Conservation (phyloP, 92 coral and sea anemone species). For the Zoanthus sansibaricus region DNA sequence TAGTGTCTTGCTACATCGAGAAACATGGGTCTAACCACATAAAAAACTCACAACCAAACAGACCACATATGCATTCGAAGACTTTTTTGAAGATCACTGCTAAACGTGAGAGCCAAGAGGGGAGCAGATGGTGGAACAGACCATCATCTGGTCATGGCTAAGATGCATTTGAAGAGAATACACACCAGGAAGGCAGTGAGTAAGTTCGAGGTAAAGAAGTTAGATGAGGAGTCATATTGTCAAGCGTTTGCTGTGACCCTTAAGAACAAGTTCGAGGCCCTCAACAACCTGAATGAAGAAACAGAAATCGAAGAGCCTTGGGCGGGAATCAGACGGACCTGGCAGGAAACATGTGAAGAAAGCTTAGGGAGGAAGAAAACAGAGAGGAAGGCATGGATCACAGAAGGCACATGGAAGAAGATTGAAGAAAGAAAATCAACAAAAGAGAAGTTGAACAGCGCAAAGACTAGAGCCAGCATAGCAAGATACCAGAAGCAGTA, state of each 20-base stretch:
- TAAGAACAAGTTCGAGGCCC: background rate
- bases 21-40: too few relatives aligned
- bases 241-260: background rate
- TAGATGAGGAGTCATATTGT: background rate
- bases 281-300: background rate
- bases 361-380: background rate
- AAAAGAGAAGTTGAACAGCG: background rate
- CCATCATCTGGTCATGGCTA: conserved; percentile 7
- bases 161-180: conserved; percentile 1
- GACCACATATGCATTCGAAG: background rate
- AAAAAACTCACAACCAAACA: background rate
- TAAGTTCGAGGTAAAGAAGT: background rate
- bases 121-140: background rate
- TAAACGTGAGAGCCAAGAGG: background rate
- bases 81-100: conserved; percentile 14
- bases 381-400: background rate
- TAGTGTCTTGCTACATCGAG: background rate
- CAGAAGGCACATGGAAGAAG: background rate
- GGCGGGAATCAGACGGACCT: background rate
- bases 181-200: background rate
- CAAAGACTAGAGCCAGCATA: background rate
- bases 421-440: background rate
- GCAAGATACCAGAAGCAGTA: too few relatives aligned
- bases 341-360: background rate
- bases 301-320: background rate